A percentile compares a stretch with the other conserved stretches of the same genome.
These are phyloP conservation scores for Erythrocercus mccallii DNA, from an alignment of 2,113 vertebrate genomes.

Conservation along the genomic window DNA sequence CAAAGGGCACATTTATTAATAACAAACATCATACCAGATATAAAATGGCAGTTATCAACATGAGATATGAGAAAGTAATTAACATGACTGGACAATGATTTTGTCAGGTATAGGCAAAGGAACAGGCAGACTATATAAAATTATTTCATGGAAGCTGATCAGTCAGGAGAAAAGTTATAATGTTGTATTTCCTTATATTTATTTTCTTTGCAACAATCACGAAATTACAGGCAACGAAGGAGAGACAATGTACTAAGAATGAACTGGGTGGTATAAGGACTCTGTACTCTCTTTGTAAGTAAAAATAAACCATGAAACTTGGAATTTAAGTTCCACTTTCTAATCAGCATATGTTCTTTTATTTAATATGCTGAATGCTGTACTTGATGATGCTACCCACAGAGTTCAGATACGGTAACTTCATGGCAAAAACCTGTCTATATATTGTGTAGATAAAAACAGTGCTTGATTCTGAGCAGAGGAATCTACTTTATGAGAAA, in stretches of 20 bases:
- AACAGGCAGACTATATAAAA: background rate
- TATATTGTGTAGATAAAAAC: background rate
- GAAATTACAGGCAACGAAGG: conserved; percentile 13
- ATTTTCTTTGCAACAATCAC: conserved; percentile 31
- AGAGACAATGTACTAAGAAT: conserved; percentile 10
- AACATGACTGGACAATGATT: background rate
- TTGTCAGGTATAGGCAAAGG: background rate
- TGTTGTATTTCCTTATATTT: background rate
- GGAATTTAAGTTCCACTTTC: background rate
- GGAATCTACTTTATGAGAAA: background rate
- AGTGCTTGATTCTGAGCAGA: background rate
- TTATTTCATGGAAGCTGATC: background rate
- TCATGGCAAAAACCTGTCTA: background rate
- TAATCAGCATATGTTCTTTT: background rate
- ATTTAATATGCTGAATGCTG: background rate
- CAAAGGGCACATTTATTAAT: background rate
- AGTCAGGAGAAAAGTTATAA: background rate
- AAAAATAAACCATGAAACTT: background rate
- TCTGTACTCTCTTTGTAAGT: background rate
- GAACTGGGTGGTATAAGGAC: conserved; percentile 25
- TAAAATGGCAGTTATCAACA: background rate
- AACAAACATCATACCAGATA: background rate
- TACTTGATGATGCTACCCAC: background rate
- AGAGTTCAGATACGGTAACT: background rate
- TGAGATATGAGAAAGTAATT: background rate